Percentiles rank a stretch among this genome's conserved stretches.
phyloP scores from a whole-genome alignment of 2,113 vertebrate genomes.

The Terrapene triunguis region DNA sequence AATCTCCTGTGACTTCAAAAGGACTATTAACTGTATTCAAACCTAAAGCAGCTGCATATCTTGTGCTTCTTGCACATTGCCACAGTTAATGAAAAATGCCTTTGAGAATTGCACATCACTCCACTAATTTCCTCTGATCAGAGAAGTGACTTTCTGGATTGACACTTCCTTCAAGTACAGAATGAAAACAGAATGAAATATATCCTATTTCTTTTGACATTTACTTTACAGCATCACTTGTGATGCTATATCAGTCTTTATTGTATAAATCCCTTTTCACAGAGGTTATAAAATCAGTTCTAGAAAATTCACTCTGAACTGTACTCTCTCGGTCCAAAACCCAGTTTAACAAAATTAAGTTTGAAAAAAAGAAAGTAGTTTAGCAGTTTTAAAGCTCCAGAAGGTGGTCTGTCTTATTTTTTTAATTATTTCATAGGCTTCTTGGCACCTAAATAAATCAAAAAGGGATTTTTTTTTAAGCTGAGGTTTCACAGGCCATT shows the following conservation, averaged over 20 bases:
- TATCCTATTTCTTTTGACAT: background rate
- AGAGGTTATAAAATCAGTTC: background rate
- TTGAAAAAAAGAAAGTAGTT: background rate
- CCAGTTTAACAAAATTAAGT: background rate
- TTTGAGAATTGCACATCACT: constrained; percentile 23
- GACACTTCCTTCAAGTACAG: constrained; percentile 12
- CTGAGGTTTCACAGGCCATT: background rate
- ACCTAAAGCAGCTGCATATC: constrained; percentile 4
- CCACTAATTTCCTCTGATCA: constrained; percentile 22
- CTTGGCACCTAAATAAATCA: background rate
- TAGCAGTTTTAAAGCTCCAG: background rate
- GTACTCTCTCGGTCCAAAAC: background rate
- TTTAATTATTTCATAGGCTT: background rate
- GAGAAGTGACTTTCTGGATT: background rate
- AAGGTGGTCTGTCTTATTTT: background rate
- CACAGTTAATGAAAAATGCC: constrained; percentile 26
- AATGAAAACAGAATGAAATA: constrained; percentile 13
- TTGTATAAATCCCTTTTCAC: background rate
- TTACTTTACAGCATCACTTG: constrained; percentile 26
- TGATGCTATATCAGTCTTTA: background rate
- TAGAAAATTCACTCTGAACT: background rate
- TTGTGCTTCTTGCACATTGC: background rate
- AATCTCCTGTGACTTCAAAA: constrained; percentile 40
- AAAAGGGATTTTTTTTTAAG: background rate
- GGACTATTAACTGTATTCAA: background rate